Evolutionary conservation across 2,888 invertebrate species (phyloP).

Genomic region (Anthophora plumipes): DNA sequence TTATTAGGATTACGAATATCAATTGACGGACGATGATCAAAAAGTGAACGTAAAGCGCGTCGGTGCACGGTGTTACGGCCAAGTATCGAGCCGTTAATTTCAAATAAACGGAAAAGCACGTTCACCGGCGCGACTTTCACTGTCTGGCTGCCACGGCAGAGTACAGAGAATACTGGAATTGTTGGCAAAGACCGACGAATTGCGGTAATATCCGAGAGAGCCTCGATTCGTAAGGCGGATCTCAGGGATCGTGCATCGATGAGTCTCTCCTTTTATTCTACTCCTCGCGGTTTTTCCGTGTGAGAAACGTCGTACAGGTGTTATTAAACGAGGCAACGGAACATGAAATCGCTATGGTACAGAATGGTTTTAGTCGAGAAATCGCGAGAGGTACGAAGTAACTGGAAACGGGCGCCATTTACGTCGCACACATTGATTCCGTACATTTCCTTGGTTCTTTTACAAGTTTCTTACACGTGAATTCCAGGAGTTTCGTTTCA

Average conservation of each 20-base stretch:
- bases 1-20: constrained; percentile 14
- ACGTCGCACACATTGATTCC: not conserved
- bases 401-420: not conserved
- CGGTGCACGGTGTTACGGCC: constrained; percentile 51
- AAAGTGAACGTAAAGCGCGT: constrained; percentile 54
- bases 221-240: constrained; percentile 8
- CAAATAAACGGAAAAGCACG: constrained; percentile 75
- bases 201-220: constrained; percentile 34
- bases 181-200: constrained; percentile 56
- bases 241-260: not conserved
- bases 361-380: constrained; percentile 9
- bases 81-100: constrained; percentile 70
- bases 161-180: constrained; percentile 64
- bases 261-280: not conserved
- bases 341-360: constrained; percentile 16
- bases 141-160: constrained; percentile 57
- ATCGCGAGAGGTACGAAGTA: constrained; percentile 3
- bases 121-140: constrained; percentile 77
- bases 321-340: constrained; percentile 11
- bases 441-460: not conserved
- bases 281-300: not conserved
- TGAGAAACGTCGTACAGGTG: not conserved
- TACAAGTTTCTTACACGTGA: not conserved
- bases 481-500: not conserved
- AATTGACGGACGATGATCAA: constrained; percentile 39